phyloP scores from a whole-genome alignment of 2,113 vertebrate species.

The Pelecanus crispus region DNA sequence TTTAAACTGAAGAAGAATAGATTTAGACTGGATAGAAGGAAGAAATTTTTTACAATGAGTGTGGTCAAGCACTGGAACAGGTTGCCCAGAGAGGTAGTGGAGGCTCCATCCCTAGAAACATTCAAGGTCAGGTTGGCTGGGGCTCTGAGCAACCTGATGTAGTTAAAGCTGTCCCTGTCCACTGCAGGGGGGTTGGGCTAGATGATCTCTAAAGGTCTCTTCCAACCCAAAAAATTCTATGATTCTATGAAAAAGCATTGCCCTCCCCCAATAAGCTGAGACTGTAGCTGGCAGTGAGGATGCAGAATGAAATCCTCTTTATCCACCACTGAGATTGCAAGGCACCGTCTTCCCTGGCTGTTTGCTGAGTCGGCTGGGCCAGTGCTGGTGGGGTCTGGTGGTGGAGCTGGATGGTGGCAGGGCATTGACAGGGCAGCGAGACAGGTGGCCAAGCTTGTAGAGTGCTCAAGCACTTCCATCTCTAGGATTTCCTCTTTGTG shows the following conservation, averaged over 20 bases:
- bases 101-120: not conserved
- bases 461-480: not conserved
- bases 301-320: not conserved
- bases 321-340: not conserved
- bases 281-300: not conserved
- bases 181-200: not conserved
- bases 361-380: not conserved
- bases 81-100: not conserved
- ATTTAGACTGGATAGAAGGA: no score
- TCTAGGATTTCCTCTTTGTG: not conserved
- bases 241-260: not conserved
- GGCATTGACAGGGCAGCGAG: not conserved
- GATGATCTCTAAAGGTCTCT: not conserved
- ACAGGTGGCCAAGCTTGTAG: not conserved
- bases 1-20: no score
- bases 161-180: not conserved
- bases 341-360: accelerated
- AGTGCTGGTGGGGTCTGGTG: not conserved
- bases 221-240: not conserved
- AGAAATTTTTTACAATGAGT: no score
- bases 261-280: not conserved
- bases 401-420: not conserved
- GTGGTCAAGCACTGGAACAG: no score
- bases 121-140: not conserved
- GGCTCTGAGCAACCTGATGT: not conserved